Conservation (phyloP, 2,797 vertebrate species). For the Acrocephalus scirpaceus region DNA sequence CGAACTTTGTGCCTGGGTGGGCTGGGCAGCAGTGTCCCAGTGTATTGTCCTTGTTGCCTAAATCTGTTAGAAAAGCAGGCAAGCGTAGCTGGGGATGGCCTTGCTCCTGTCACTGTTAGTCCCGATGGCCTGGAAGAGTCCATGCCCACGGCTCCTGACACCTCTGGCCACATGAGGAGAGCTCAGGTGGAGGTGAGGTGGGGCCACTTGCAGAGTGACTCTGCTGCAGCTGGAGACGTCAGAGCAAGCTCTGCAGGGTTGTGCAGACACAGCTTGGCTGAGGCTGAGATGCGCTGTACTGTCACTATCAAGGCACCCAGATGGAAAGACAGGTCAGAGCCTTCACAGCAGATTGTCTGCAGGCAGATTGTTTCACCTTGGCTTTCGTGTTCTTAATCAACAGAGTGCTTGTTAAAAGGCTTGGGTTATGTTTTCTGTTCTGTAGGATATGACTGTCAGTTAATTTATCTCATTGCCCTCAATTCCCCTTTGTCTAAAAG, state of each 20-base stretch:
- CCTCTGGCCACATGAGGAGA: background rate
- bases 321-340: background rate
- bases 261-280: background rate
- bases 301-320: background rate
- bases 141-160: accelerated
- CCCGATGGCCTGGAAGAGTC: background rate
- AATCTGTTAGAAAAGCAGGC: background rate
- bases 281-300: background rate
- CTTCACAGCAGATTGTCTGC: background rate
- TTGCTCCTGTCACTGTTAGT: background rate
- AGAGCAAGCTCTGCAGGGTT: background rate
- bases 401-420: background rate
- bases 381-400: background rate
- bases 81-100: background rate
- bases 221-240: background rate
- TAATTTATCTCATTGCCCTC: background rate
- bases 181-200: background rate
- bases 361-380: background rate
- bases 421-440: background rate
- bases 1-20: background rate
- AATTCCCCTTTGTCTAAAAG: background rate
- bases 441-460: background rate
- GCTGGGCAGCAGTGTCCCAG: background rate
- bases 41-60: background rate
- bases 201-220: background rate